phyloP scores from a whole-genome alignment of 2,888 invertebrate genomes.

The Trisateles emortualis region DNA sequence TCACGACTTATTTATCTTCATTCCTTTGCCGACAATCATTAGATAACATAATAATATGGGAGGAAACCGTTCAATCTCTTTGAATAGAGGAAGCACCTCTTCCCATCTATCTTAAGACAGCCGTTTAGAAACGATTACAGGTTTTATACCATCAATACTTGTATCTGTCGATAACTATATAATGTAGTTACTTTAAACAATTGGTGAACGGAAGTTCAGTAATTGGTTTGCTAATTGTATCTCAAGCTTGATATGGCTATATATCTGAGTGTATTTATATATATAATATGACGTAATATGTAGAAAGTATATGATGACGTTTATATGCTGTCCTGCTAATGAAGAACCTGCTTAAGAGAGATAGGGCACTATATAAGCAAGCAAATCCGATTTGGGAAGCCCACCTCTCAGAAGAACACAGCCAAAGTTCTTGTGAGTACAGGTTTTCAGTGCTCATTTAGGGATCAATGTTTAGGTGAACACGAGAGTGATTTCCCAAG shows the following conservation, averaged over 20 bases:
- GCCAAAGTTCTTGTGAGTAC: no score
- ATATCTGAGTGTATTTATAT: conserved; percentile 13
- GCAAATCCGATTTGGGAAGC: no score
- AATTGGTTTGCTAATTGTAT: conserved; percentile 55
- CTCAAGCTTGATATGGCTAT: conserved; percentile 38
- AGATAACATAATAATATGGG: neutral
- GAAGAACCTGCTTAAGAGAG: no score
- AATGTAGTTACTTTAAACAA: conserved; percentile 20
- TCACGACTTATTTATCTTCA: neutral
- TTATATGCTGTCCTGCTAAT: no score
- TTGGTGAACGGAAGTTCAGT: conserved; percentile 51
- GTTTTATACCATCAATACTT: conserved; percentile 37
- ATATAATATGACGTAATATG: conserved; percentile 32
- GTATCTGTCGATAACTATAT: conserved; percentile 39
- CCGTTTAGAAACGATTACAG: conserved; percentile 15
- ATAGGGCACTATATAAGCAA: no score
- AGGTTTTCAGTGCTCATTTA: no score
- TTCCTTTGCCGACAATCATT: neutral
- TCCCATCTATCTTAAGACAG: conserved; percentile 1
- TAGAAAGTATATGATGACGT: conserved; percentile 15
- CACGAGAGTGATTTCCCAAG: no score
- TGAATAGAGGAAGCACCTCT: conserved; percentile 7
- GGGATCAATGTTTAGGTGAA: no score
- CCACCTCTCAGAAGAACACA: no score
- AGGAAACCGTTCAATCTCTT: neutral